phyloP scores from a whole-genome alignment of 2,113 vertebrate genomes.

The Rousettus leschenaultii region DNA sequence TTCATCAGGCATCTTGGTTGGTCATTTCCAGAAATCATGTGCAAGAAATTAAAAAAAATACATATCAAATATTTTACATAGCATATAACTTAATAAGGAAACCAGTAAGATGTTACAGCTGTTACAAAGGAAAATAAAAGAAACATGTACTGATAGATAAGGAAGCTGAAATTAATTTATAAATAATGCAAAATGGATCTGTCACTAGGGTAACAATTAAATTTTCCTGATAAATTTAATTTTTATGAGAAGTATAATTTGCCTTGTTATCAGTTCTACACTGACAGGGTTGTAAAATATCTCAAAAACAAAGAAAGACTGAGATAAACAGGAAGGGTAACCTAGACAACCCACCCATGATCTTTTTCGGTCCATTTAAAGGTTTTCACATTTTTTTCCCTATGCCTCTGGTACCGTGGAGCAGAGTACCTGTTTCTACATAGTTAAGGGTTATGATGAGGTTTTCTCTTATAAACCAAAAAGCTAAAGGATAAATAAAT shows the following conservation, averaged over 20 bases:
- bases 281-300: background rate
- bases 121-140: background rate
- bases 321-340: background rate
- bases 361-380: background rate
- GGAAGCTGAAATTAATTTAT: background rate
- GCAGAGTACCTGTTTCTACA: background rate
- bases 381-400: background rate
- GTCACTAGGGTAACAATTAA: background rate
- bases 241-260: background rate
- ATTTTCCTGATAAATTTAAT: background rate
- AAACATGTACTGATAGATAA: background rate
- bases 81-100: background rate
- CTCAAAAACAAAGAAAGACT: background rate
- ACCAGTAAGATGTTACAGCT: background rate
- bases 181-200: background rate
- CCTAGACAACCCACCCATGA: background rate
- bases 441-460: background rate
- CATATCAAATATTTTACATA: background rate
- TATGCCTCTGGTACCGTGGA: fast-evolving
- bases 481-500: background rate
- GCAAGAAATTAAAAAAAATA: background rate
- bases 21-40: background rate
- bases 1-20: background rate
- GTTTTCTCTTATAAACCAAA: background rate
- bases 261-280: background rate